Conservation (phyloP, 2,113 vertebrate species). For the Silurus asotus region DNA sequence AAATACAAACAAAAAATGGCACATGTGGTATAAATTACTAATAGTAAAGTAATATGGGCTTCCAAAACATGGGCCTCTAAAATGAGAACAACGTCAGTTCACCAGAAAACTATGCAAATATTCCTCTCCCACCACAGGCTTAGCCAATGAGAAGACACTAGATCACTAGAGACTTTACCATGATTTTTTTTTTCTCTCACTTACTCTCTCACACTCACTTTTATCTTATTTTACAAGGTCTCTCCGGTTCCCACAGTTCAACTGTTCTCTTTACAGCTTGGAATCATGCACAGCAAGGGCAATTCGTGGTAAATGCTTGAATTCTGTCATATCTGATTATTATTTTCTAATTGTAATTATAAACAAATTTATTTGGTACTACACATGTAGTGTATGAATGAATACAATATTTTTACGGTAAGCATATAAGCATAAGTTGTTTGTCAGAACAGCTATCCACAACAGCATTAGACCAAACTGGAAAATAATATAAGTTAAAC, state of each 20-base stretch:
- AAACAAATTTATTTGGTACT: neutral
- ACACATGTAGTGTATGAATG: neutral
- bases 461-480: neutral
- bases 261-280: neutral
- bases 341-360: neutral
- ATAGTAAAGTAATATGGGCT: neutral
- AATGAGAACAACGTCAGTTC: conserved; percentile 3
- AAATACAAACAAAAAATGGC: neutral
- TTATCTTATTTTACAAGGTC: conserved; percentile 35
- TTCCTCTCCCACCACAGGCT: conserved; percentile 28
- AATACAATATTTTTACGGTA: neutral
- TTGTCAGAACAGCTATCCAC: neutral
- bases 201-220: neutral
- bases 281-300: conserved; percentile 66
- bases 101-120: conserved; percentile 33
- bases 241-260: conserved; percentile 2
- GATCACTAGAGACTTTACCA: neutral
- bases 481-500: neutral
- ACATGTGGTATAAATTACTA: neutral
- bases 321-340: neutral
- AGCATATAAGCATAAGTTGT: neutral
- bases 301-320: conserved; percentile 63
- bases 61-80: neutral
- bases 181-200: neutral
- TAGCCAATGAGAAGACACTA: conserved; percentile 51